Evolutionary conservation across 2,888 invertebrate genomes (phyloP).

Genomic region (Zonitis immaculata): DNA sequence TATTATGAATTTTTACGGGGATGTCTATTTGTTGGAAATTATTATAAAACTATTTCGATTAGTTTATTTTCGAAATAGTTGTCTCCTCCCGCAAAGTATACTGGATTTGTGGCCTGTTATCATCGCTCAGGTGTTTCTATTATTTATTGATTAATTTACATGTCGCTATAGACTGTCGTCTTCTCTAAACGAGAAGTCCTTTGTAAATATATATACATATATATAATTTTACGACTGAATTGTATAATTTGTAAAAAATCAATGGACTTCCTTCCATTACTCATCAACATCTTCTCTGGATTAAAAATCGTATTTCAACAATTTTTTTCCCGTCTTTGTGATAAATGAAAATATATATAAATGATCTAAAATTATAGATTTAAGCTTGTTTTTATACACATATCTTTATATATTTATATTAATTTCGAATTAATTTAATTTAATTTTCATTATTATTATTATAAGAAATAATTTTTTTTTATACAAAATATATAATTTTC

Average conservation of each 20-base stretch:
- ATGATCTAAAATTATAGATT: too few relatives aligned
- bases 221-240: conserved; percentile 31
- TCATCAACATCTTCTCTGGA: too few relatives aligned
- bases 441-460: too few relatives aligned
- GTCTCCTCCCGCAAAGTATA: conserved; percentile 16
- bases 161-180: conserved; percentile 6
- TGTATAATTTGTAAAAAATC: conserved; percentile 36
- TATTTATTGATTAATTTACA: conserved; percentile 9
- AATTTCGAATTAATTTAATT: conserved; percentile 1
- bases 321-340: conserved; percentile 18
- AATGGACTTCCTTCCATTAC: conserved; percentile 32
- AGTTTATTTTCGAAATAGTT: background rate
- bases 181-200: background rate
- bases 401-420: conserved; percentile 20
- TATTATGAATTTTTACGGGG: background rate
- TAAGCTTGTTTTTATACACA: conserved; percentile 15
- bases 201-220: conserved; percentile 20
- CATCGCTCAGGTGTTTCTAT: conserved; percentile 22
- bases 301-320: too few relatives aligned
- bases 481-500: conserved; percentile 17
- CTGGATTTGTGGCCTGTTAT: conserved; percentile 27
- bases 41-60: conserved; percentile 3
- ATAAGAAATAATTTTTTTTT: too few relatives aligned
- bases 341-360: conserved; percentile 14
- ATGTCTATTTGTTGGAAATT: background rate